Percentiles rank a stretch among this genome's conserved stretches.
Evolutionary conservation across 2,888 invertebrate genomes (phyloP).

Genomic region (Schizotus pectinicornis): DNA sequence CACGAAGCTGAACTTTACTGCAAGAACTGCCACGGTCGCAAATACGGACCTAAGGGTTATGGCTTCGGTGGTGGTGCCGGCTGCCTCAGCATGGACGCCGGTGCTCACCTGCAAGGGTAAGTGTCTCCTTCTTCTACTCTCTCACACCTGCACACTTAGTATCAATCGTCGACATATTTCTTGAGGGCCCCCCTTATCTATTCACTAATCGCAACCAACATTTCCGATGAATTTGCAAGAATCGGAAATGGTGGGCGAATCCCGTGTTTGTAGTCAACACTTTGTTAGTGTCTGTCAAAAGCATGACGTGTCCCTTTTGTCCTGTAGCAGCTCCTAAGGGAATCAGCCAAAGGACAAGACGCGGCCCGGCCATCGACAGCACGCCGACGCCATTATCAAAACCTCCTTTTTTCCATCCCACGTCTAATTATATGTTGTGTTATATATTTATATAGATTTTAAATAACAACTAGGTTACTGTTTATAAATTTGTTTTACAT

Average conservation of each 20-base stretch:
- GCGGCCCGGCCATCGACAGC: slow-evolving; percentile 43
- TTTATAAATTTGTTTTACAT: slow-evolving; percentile 50
- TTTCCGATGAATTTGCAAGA: slow-evolving; percentile 43
- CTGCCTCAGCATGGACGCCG: slow-evolving; percentile 94
- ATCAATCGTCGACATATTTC: slow-evolving; percentile 44
- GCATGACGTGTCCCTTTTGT: slow-evolving; percentile 54
- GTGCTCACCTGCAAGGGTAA: slow-evolving; percentile 89
- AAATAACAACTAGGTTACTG: slow-evolving; percentile 46
- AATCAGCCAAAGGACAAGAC: slow-evolving; percentile 43
- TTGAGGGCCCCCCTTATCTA: slow-evolving; percentile 59
- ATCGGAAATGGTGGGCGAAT: slow-evolving; percentile 41
- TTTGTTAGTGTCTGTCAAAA: slow-evolving; percentile 42
- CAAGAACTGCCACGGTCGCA: slow-evolving; percentile 96
- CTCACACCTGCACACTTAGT: slow-evolving; percentile 13
- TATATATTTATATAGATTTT: slow-evolving; percentile 46
- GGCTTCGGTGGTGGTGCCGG: slow-evolving; percentile 99
- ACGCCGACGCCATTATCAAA: slow-evolving; percentile 38
- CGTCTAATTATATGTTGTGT: slow-evolving; percentile 46
- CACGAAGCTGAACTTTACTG: slow-evolving; percentile 97
- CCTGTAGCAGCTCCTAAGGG: slow-evolving; percentile 53
- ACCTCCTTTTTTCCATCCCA: slow-evolving; percentile 50
- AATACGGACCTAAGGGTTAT: slow-evolving; percentile 98
- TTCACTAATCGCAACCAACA: slow-evolving; percentile 43
- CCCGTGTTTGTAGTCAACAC: slow-evolving; percentile 48
- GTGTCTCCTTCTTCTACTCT: slow-evolving; percentile 47